Conservation (phyloP, 2,797 vertebrate species). For the Gymnodraco acuticeps region DNA sequence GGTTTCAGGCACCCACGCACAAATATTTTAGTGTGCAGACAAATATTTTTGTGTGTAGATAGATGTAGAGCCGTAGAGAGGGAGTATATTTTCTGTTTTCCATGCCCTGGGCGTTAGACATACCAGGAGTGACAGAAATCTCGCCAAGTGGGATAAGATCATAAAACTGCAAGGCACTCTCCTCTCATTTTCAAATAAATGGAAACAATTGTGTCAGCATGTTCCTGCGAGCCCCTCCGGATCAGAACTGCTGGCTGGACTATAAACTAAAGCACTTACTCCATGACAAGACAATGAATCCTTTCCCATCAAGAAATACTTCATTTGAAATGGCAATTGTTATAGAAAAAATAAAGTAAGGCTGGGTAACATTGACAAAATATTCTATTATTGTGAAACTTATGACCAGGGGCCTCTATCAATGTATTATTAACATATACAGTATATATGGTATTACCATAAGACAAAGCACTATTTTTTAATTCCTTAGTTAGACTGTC, state of each 20-base stretch:
- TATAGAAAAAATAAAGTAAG: constrained; percentile 18
- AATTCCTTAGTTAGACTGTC: not conserved
- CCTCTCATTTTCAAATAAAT: constrained; percentile 85
- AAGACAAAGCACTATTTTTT: not conserved
- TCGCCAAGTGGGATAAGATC: constrained; percentile 83
- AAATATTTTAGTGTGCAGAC: constrained; percentile 61
- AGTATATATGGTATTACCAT: not conserved
- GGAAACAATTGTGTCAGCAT: constrained; percentile 84
- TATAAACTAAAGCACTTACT: constrained; percentile 75
- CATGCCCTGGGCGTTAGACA: constrained; percentile 78
- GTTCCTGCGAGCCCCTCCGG: constrained; percentile 78
- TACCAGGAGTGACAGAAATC: constrained; percentile 81
- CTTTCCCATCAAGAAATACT: constrained; percentile 53
- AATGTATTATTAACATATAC: too few relatives aligned
- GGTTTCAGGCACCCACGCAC: constrained; percentile 64
- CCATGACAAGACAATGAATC: constrained; percentile 61
- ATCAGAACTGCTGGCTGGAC: constrained; percentile 74
- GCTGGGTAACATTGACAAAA: constrained; percentile 17
- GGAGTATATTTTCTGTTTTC: constrained; percentile 71
- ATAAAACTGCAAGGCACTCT: constrained; percentile 84
- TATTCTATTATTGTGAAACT: constrained; percentile 12
- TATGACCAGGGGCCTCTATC: not conserved
- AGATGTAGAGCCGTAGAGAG: constrained; percentile 24
- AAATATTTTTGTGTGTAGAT: constrained; percentile 63
- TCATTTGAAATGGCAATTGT: constrained; percentile 48